Evolutionary conservation across 1,140 invertebrate species (phyloP).

Genomic region (Carcinoscorpius rotundicauda): DNA sequence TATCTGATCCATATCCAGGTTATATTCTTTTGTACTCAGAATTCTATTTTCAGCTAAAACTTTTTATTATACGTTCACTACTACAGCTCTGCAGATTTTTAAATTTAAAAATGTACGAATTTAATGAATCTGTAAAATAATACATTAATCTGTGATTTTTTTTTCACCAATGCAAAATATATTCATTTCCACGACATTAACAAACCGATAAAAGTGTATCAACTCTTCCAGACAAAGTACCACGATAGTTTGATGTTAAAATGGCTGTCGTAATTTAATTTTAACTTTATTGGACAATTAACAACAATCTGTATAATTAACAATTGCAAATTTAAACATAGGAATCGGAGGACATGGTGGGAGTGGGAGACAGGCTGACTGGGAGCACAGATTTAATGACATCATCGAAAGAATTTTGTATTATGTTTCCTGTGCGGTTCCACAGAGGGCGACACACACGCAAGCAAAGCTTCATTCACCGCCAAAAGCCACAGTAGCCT

Average conservation of each 20-base stretch:
- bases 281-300: not conserved
- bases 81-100: too few species aligned
- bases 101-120: too few species aligned
- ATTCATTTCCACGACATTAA: too few species aligned
- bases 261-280: not conserved
- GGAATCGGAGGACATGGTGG: constrained; percentile 40
- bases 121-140: too few species aligned
- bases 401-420: constrained; percentile 28
- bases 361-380: constrained; percentile 33
- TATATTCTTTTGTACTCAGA: too few species aligned
- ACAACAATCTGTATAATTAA: not conserved
- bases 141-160: too few species aligned
- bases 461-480: constrained; percentile 7
- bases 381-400: constrained; percentile 34
- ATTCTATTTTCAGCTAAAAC: too few species aligned
- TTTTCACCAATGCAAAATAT: too few species aligned
- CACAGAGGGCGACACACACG: not conserved
- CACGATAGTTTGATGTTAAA: not conserved
- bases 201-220: too few species aligned
- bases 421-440: constrained; percentile 18
- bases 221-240: not conserved
- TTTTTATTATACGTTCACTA: too few species aligned
- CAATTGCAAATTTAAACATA: constrained; percentile 16
- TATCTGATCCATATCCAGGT: too few species aligned
- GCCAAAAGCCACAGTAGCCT: not conserved